A percentile compares a stretch with the other conserved stretches of the same genome.
These are phyloP conservation scores for Natrix natrix DNA, from an alignment of 2,797 vertebrate species.

Conservation along the genomic window DNA sequence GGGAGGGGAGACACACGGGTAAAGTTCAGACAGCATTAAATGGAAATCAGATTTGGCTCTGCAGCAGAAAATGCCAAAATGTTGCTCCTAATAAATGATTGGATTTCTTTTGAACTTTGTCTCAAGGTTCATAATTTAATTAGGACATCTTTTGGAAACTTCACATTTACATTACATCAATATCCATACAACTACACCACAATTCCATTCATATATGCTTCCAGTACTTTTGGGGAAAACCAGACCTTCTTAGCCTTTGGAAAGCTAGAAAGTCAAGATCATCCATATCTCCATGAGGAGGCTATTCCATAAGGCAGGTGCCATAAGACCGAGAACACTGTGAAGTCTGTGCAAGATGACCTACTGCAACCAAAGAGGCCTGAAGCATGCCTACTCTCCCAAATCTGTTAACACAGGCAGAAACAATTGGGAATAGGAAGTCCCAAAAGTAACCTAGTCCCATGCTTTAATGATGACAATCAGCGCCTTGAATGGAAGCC, in stretches of 20 bases:
- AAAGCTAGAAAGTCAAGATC: neutral
- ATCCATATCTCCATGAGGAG: neutral
- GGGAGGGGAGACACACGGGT: no score
- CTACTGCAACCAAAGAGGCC: neutral
- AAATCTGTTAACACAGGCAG: neutral
- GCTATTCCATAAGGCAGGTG: neutral
- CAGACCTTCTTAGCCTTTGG: neutral
- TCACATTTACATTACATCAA: no score
- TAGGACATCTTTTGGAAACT: no score
- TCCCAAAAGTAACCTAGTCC: neutral
- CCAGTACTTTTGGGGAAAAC: no score
- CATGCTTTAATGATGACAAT: neutral
- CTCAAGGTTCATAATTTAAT: no score
- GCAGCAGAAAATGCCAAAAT: no score
- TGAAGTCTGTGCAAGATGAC: neutral
- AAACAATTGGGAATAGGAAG: neutral
- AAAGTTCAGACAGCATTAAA: no score
- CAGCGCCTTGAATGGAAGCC: neutral
- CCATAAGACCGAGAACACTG: neutral
- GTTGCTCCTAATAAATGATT: no score
- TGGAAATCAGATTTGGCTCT: no score
- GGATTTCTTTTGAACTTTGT: no score
- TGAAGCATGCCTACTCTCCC: neutral
- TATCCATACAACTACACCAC: neutral
- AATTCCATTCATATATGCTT: no score